Evolutionary conservation across 2,113 vertebrate genomes (phyloP).

Genomic region (Calyptomena viridis): DNA sequence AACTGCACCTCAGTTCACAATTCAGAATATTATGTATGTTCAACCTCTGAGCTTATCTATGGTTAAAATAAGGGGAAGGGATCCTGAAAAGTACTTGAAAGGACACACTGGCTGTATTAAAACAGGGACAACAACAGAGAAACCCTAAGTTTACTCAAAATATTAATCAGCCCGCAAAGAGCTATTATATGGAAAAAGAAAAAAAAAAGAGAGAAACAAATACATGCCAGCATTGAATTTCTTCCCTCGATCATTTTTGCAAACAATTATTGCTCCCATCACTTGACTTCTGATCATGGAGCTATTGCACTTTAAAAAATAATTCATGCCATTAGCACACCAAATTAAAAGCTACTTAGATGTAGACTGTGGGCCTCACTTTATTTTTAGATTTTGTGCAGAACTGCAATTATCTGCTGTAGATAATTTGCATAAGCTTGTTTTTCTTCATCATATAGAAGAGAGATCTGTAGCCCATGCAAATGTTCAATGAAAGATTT

Average conservation of each 20-base stretch:
- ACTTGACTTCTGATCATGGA: constrained; percentile 29
- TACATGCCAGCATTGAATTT: not conserved
- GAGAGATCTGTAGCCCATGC: not conserved
- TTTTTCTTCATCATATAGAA: not conserved
- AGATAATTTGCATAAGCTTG: not conserved
- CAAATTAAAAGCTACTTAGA: constrained; percentile 56
- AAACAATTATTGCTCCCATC: not conserved
- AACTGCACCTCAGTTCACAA: not conserved
- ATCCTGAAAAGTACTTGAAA: not conserved
- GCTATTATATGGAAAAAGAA: not conserved
- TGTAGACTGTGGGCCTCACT: not conserved
- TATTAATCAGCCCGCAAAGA: not conserved
- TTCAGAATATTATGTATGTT: not conserved
- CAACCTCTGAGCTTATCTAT: not conserved
- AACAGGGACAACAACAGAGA: not conserved
- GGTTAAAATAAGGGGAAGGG: not conserved
- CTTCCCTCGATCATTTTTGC: not conserved
- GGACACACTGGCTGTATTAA: not conserved
- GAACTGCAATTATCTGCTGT: not conserved
- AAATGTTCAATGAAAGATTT: not conserved
- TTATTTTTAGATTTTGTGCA: constrained; percentile 21
- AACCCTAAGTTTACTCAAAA: not conserved
- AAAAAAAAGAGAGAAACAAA: not conserved
- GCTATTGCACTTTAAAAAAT: constrained; percentile 20
- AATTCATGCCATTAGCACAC: constrained; percentile 34